Base-by-base conservation (phyloP, 2,888 invertebrate species). In the Lepidocyrtinus sp. region DNA sequence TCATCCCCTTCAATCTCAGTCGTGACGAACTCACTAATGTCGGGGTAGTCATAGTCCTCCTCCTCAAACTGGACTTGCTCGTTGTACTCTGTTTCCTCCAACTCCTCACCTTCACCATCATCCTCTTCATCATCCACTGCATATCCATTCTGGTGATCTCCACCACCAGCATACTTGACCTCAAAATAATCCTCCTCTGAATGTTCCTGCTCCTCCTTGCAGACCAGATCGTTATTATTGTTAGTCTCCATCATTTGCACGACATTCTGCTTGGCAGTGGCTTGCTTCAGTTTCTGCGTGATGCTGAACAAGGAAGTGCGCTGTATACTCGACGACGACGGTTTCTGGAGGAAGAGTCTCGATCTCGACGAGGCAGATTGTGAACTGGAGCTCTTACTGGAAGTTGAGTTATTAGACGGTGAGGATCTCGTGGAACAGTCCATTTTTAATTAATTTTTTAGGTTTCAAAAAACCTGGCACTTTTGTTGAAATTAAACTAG, bases 11-110 rank as follows among this genome's bases (percentile, higher is more conserved):
- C 80, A 27, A 80, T 64, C 70, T 80, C 74, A 27, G 80, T 74
- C 65, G 74, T 69, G 1, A 74, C 68, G 69, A 80, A 80, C 70
- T 80, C 74, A 2, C 63, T 63, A 15, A 74, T 80, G 26, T 80
- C 80, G 7, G 74, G 80, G 21, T 80, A 80, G 22, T 80, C 80
- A 2, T 80, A 67, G 0, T 80, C 76, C 27, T 70, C 73, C 24
- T 78, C 72, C 25, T 45, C 62, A 22, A 21, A 22, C 26, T 27
- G 26, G 27, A 21, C 21, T 5, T 63, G 63, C 21, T 63, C 12
- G 12, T 21, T 24, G 25, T 63, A 63, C 7, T 17, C 59, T 59
- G 17, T 21, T 22, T 21, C 22, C 25, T 63, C 19, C 3, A 15
- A 63, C 22, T 63, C 63, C 12, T 22, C 25, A 9, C 22, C 63